phyloP scores from a whole-genome alignment of 2,113 vertebrate species.

The Carettochelys insculpta region DNA sequence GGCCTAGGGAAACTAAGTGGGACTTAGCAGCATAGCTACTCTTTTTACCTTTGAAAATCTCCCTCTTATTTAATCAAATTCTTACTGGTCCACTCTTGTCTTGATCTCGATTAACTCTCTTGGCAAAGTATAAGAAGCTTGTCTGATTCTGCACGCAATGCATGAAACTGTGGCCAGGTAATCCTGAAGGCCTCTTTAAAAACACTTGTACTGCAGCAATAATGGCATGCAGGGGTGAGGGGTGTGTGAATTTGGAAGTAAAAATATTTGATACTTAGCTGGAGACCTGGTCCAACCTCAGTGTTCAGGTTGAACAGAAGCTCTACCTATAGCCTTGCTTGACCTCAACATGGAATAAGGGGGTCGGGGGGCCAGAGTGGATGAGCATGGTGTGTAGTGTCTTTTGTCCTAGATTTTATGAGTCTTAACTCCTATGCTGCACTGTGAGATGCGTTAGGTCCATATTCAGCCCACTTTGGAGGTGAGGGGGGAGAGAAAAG shows the following conservation, averaged over 20 bases:
- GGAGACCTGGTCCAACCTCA: not conserved
- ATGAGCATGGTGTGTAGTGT: not conserved
- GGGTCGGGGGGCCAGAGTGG: not conserved
- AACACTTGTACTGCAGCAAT: not conserved
- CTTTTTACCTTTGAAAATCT: conserved; percentile 36
- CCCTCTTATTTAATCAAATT: conserved; percentile 33
- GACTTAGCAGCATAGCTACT: conserved; percentile 8
- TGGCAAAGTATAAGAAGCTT: conserved; percentile 9
- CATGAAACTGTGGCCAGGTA: not conserved
- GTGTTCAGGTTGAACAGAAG: not conserved
- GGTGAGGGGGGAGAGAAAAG: not conserved
- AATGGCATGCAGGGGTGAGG: not conserved
- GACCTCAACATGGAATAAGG: not conserved
- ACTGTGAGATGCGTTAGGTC: not conserved
- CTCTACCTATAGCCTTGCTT: not conserved
- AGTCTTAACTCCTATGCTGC: not conserved
- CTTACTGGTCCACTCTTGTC: not conserved
- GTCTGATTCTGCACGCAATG: not conserved
- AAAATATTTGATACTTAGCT: not conserved
- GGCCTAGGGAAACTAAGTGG: not conserved
- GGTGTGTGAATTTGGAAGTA: not conserved
- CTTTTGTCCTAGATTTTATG: not conserved
- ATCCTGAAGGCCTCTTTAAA: conserved; percentile 3
- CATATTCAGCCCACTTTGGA: not conserved
- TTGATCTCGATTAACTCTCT: not conserved